Evolutionary conservation across 2,113 vertebrate species (phyloP), one percentile per base, ranked within the genome.

Genomic region (Actenoides lindsayi): DNA sequence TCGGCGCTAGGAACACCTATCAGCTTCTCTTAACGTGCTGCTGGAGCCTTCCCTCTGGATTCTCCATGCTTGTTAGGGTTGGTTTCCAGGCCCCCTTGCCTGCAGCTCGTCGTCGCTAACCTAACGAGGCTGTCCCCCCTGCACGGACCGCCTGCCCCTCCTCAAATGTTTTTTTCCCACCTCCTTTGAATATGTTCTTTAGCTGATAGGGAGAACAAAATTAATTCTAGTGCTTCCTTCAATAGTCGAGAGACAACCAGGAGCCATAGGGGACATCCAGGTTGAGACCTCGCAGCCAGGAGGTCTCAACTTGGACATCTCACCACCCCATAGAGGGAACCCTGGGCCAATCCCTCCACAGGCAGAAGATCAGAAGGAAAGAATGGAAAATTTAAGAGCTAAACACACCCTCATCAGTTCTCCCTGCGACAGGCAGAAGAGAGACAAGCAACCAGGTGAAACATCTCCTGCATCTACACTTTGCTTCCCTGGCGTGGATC

Each of bases 91-190:
- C 33, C 37, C 42, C 48, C 20, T 18, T 24, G 50, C n/a, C 21
- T 16, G 48, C 16, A 30, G 25, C 4, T 0, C 3, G 0, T 30
- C 3, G 0, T 31, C 1, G 3, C 14, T 28, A 25, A 30, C 46
- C 69, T 31, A 2, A 4, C 0, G 9, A 56, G 35, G 35, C 41
- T 21, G 30, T 23, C 56, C 23, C 44, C 7, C 75, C n/a, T 3
- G 5, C 13, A 57, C 1, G 0, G 13, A 8, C 31, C 3, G 0
- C n/a, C 28, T 50, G 57, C 35, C 42, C 54, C 54, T 33, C 54
- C 54, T 57, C 30, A 19, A 57, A 57, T 33, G 17, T 20, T 53
- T 9, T 57, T 18, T 19, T 69, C 57, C 4, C 24, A 30, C 30
- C 33, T 67, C 37, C 37, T 65, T 82, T 8, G 0, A 31, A 25